Evolutionary conservation across 2,888 invertebrate species (phyloP), one percentile per base, ranked within the genome.

Genomic region (Nomada ruficornis): DNA sequence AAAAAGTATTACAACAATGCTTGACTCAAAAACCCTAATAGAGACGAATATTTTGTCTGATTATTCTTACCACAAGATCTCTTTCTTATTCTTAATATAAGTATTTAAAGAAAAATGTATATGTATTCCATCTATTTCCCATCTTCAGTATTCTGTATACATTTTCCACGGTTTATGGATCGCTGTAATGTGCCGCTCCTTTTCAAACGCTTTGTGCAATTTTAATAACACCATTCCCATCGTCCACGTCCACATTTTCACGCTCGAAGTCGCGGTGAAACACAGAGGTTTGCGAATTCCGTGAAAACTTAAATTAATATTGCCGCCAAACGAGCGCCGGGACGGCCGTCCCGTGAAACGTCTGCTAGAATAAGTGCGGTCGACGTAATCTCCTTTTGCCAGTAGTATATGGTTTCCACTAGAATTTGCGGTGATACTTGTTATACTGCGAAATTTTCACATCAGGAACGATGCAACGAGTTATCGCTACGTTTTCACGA

Each of bases 401-500:
- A 67, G 44, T 67, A 78, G 55, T 60, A 65, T 55, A 55, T 70
- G 70, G 52, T 82, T 72, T 69, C 62, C 52, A 83, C n/a, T 77
- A 54, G 44, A 70, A 59, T 52, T 26, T 26, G 20, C 26, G 59
- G 1, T 67, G 36, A 0, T 36, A 44, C 64, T 76, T 44, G 52
- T 29, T 73, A 55, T 2, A 57, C 69, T 65, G 42, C 42, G 55
- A 69, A 23, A 54, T 73, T 59, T 69, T 52, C 20, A 67, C 29
- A 20, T 29, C n/a, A 10, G 18, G 18, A 79, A 91, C 87, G 62
- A 93, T 93, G 93, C 92, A 93, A 74, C 91, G 93, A 78, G 83
- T 89, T 42, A 82, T 90, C 15, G 36, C 70, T 2, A 85, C 84
- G 10, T 80, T 92, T 83, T 88, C 90, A 5, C 90, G 93, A 57